Evolutionary conservation across 2,113 vertebrate species (phyloP).

Genomic region (Penelope pileata): DNA sequence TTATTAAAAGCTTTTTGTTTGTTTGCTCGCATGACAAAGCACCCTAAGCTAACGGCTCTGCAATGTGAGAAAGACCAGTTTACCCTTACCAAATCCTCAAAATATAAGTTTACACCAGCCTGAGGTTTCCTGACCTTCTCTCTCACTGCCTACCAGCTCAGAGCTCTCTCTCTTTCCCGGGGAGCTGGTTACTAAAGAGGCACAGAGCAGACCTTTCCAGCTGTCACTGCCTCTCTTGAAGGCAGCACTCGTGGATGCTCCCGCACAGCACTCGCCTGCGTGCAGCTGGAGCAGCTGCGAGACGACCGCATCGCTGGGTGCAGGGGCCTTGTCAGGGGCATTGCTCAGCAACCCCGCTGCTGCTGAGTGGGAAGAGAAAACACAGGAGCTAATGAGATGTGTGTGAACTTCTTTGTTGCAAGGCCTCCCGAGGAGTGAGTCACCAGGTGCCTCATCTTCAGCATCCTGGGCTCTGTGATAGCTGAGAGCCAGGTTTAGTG

Average conservation of each 20-base stretch:
- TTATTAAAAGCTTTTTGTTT: constrained; percentile 45
- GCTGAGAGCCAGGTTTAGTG: neutral
- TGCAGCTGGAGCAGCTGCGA: neutral
- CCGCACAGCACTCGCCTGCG: neutral
- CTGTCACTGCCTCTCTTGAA: constrained; percentile 31
- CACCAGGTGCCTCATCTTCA: neutral
- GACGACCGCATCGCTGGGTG: neutral
- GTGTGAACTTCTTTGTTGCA: neutral
- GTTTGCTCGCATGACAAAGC: constrained; percentile 21
- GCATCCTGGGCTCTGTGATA: neutral
- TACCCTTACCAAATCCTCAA: neutral
- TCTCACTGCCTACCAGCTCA: neutral
- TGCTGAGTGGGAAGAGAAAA: neutral
- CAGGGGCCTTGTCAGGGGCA: constrained; percentile 7
- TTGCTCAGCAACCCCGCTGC: constrained; percentile 2
- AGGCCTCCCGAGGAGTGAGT: neutral
- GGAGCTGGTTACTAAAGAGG: constrained; percentile 19
- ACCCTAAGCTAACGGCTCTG: neutral
- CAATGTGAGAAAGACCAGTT: neutral
- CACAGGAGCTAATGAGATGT: neutral
- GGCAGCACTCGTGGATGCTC: neutral
- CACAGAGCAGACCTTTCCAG: neutral
- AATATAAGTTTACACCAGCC: neutral
- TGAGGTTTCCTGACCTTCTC: neutral
- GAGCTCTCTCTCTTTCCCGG: neutral